Evolutionary conservation across 2,797 vertebrate species (phyloP).

Genomic region (Pangasius krempfi): DNA sequence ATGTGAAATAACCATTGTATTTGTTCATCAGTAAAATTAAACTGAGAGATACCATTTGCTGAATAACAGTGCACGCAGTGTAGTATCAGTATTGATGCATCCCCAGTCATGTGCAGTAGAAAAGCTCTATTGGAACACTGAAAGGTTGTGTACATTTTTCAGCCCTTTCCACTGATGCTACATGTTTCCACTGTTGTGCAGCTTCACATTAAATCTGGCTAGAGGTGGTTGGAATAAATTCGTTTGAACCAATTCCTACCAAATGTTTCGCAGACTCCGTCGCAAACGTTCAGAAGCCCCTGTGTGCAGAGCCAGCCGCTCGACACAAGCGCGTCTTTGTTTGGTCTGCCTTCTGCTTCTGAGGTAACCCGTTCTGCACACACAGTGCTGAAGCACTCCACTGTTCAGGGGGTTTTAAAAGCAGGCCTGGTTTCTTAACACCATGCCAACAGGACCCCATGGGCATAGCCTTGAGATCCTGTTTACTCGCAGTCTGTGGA

Average conservation of each 20-base stretch:
- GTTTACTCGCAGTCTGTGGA: conserved; percentile 33
- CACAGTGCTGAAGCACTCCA: conserved; percentile 28
- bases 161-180: not conserved
- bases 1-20: not conserved
- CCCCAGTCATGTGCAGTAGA: not conserved
- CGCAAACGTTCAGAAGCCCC: not conserved
- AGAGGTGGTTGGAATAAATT: not conserved
- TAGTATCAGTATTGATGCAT: no score
- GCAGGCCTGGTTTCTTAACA: conserved; percentile 20
- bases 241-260: not conserved
- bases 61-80: not conserved
- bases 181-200: not conserved
- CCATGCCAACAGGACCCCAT: conserved; percentile 31
- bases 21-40: not conserved
- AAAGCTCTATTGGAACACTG: not conserved
- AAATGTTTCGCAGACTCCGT: conserved; percentile 6
- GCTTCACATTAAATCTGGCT: not conserved
- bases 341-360: conserved; percentile 29
- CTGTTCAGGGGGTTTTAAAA: conserved; percentile 31
- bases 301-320: conserved; percentile 1
- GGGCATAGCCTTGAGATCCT: conserved; percentile 26
- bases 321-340: conserved; percentile 37
- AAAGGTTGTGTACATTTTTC: not conserved
- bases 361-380: conserved; percentile 24
- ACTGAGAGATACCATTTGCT: not conserved